Base-by-base conservation (phyloP, 2,113 vertebrate genomes). In the Cheirogaleus medius region DNA sequence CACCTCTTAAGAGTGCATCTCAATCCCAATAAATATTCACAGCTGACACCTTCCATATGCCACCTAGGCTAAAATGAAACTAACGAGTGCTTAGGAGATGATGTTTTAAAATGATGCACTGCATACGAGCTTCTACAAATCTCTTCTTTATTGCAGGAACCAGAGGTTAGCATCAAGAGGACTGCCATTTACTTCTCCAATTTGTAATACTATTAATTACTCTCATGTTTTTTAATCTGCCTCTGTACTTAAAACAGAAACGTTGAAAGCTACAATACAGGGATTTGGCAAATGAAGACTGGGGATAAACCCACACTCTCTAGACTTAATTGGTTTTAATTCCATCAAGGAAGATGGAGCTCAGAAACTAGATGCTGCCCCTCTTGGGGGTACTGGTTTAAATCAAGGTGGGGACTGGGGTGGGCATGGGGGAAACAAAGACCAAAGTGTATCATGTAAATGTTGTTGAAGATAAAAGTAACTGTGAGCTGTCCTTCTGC, bases 21-120 rank as follows among this genome's bases (percentile, higher is more conserved):
- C 87, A 83, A 63, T 95, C n/a, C 10, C 92, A 97, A 94, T 96
- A 97, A 96, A 97, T 91, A 98, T 64, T 97, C 60, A 94, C 91
- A 96, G 73, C 58, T 60, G 32, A 95, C 96, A 95, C 52, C 74
- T 47, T 91, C 91, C 47, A 68, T 54, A 86, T 98, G 81, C 87
- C 96, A 97, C 97, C 47, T 96, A 29, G 69, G 84, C 96, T 97
- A 89, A 58, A 97, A 87, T 4, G 1, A 71, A 90, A 90, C 80
- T 95, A 94, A 80, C 0, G 15, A 93, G 93, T 0, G 7, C 78
- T 91, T 91, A 47, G 74, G 60, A 96, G 17, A 97, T 95, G 69
- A 95, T 76, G 63, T 89, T 44, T 95, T 84, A 52, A 84, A 96
- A 77, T 94, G 73, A 95, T 66, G 54, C 47, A 96, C 74, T 73